Evolutionary conservation across 1,140 invertebrate genomes (phyloP).

Genomic region (Proctacanthus coquilletti): DNA sequence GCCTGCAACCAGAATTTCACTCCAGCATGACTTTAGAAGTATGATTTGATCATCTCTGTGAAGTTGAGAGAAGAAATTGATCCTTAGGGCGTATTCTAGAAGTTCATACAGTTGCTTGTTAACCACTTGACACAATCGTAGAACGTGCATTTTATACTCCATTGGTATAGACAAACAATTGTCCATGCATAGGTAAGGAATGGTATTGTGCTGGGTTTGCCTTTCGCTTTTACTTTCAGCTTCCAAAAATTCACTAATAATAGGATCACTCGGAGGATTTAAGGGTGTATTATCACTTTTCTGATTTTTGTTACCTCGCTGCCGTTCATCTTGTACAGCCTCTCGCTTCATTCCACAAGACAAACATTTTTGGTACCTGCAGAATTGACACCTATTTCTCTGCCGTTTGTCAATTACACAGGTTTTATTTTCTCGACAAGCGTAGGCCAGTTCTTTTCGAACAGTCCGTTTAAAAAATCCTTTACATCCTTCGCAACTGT

Average conservation of each 20-base stretch:
- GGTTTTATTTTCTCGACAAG: slow-evolving; percentile 89
- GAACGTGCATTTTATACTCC: slow-evolving; percentile 42
- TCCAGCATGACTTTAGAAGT: slow-evolving; percentile 84
- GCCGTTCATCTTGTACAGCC: slow-evolving; percentile 66
- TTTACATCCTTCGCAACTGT: slow-evolving; percentile 94
- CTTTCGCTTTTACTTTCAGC: slow-evolving; percentile 47
- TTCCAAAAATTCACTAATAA: slow-evolving; percentile 61
- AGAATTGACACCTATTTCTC: slow-evolving; percentile 95
- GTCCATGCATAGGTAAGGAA: slow-evolving; percentile 24
- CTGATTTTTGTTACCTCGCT: slow-evolving; percentile 34
- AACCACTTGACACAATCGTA: slow-evolving; percentile 46
- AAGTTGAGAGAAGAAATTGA: slow-evolving; percentile 85
- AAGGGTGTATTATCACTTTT: slow-evolving; percentile 21
- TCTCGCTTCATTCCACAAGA: slow-evolving; percentile 97
- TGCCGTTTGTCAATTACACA: slow-evolving; percentile 98
- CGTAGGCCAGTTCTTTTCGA: slow-evolving; percentile 95
- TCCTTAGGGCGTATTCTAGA: slow-evolving; percentile 92
- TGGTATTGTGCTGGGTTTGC: slow-evolving; percentile 18
- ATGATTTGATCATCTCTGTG: slow-evolving; percentile 83
- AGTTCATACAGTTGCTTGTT: slow-evolving; percentile 84
- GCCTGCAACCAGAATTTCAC: slow-evolving; percentile 85
- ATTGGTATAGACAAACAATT: slow-evolving; percentile 24
- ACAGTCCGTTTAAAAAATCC: slow-evolving; percentile 98
- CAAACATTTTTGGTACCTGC: slow-evolving; percentile 95
- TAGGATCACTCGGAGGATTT: slow-evolving; percentile 23